Percentiles rank a stretch among this genome's conserved stretches.
Conservation (phyloP, 2,888 invertebrate species). For the Neoaliturus tenellus region DNA sequence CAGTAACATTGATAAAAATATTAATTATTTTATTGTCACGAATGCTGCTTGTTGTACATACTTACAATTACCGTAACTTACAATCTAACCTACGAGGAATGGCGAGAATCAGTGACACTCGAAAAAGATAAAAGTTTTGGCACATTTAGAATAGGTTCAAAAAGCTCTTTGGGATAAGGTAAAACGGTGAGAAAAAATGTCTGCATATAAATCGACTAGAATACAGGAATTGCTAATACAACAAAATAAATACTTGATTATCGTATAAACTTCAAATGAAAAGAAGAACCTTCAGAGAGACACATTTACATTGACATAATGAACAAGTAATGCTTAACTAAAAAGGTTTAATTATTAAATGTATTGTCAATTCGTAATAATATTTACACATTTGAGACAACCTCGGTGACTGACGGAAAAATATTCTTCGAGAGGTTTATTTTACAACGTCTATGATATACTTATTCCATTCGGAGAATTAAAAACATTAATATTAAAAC, state of each 20-base stretch:
- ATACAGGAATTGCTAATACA: conserved; percentile 4
- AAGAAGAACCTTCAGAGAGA: background rate
- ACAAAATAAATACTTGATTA: background rate
- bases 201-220: conserved; percentile 20
- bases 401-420: background rate
- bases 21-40: conserved; percentile 39
- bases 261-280: background rate
- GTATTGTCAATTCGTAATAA: background rate
- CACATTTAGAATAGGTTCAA: conserved; percentile 37
- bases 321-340: background rate
- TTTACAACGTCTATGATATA: conserved; percentile 9
- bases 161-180: conserved; percentile 44
- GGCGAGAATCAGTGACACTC: conserved; percentile 15
- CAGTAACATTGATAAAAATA: conserved; percentile 34
- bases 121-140: conserved; percentile 26
- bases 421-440: background rate
- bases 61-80: conserved; percentile 40
- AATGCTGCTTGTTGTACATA: conserved; percentile 28
- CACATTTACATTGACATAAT: background rate
- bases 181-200: background rate
- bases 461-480: background rate
- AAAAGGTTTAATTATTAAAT: background rate
- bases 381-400: conserved; percentile 6
- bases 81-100: conserved; percentile 41
- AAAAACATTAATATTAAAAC: background rate